These are phyloP conservation scores for Dynastes tityus DNA, from an alignment of 2,888 invertebrate species.

Conservation along the genomic window DNA sequence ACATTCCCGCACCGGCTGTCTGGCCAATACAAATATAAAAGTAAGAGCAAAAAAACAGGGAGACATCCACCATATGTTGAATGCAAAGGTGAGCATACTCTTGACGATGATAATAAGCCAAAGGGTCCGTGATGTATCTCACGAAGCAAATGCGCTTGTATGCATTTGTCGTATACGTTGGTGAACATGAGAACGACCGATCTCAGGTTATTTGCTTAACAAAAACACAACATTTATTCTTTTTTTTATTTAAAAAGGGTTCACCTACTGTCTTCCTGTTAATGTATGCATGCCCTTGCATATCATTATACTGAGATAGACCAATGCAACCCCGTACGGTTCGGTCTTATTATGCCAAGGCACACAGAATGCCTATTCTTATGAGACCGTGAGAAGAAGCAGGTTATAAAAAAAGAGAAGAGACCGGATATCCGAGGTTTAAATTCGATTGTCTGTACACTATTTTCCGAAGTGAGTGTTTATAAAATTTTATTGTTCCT, in stretches of 20 bases:
- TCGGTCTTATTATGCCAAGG: slow-evolving; percentile 62
- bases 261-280: slow-evolving; percentile 67
- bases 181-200: slow-evolving; percentile 56
- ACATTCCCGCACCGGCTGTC: background rate
- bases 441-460: slow-evolving; percentile 28
- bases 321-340: slow-evolving; percentile 53
- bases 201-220: slow-evolving; percentile 64
- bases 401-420: slow-evolving; percentile 44
- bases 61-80: slow-evolving; percentile 47
- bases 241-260: slow-evolving; percentile 65
- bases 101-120: slow-evolving; percentile 39
- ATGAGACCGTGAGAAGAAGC: slow-evolving; percentile 63
- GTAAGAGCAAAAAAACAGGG: slow-evolving; percentile 43
- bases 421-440: slow-evolving; percentile 48
- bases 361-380: slow-evolving; percentile 63
- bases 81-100: slow-evolving; percentile 45
- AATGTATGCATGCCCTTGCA: slow-evolving; percentile 69
- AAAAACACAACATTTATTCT: slow-evolving; percentile 62
- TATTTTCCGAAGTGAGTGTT: background rate
- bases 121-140: slow-evolving; percentile 40
- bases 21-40: slow-evolving; percentile 23
- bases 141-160: slow-evolving; percentile 24
- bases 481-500: background rate
- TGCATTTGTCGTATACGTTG: background rate
- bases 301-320: slow-evolving; percentile 62